Conservation (phyloP, 2,113 vertebrate genomes). For the Albula goreensis region DNA sequence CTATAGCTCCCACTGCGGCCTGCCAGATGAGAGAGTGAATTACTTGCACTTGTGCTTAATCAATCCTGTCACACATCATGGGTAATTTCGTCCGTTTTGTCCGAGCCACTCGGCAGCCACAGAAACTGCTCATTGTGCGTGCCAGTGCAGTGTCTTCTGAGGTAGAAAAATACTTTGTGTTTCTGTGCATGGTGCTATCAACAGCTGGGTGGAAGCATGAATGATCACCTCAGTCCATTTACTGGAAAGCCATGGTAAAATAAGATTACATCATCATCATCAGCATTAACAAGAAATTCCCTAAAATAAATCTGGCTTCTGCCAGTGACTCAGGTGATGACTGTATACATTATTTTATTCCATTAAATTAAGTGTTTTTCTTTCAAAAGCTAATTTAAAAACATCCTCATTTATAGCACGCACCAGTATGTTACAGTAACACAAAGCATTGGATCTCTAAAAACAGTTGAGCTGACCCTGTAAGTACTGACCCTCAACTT, state of each 20-base stretch:
- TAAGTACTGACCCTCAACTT: too few species aligned
- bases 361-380: background rate
- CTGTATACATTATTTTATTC: background rate
- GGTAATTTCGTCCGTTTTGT: background rate
- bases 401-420: too few species aligned
- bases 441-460: too few species aligned
- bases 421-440: too few species aligned
- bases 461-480: too few species aligned
- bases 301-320: background rate
- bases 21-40: background rate
- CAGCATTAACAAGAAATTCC: background rate
- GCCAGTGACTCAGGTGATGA: background rate
- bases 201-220: background rate
- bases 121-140: background rate
- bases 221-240: background rate
- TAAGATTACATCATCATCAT: background rate
- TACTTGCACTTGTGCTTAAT: background rate
- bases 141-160: background rate
- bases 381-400: background rate
- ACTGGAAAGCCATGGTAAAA: background rate
- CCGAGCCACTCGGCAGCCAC: background rate
- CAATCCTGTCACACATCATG: slow-evolving; percentile 6
- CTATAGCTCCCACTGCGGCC: background rate
- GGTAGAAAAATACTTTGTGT: background rate
- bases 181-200: background rate